These are phyloP conservation scores for Labia minor DNA, from an alignment of 2,888 invertebrate genomes.

Conservation along the genomic window DNA sequence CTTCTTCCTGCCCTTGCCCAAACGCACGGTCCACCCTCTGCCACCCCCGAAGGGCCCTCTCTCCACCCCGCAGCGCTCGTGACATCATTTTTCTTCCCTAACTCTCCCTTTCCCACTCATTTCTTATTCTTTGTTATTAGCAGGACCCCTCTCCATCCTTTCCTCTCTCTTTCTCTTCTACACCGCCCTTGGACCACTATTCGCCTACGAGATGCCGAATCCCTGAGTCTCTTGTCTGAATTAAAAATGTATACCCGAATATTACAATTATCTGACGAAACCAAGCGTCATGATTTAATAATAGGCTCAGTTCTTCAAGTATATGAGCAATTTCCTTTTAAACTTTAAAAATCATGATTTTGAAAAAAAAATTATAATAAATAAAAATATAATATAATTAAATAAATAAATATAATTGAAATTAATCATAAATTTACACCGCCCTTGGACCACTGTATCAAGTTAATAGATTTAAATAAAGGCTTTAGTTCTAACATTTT, in stretches of 20 bases:
- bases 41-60: not conserved
- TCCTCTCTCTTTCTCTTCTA: not conserved
- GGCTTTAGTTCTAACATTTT: no score
- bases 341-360: no score
- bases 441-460: no score
- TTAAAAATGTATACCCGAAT: constrained; percentile 2
- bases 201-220: not conserved
- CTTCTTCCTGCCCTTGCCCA: not conserved
- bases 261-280: constrained; percentile 2
- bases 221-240: not conserved
- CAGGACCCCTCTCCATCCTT: not conserved
- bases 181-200: not conserved
- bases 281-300: constrained; percentile 7
- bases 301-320: not conserved
- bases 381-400: no score
- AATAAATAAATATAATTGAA: no score
- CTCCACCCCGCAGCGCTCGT: not conserved
- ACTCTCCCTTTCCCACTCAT: constrained; percentile 7
- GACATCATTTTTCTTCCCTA: constrained; percentile 13
- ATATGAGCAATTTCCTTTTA: not conserved
- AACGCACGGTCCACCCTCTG: not conserved
- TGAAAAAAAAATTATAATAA: no score
- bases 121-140: constrained; percentile 13
- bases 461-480: no score
- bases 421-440: no score